These are phyloP conservation scores for Halictus rubicundus DNA, from an alignment of 1,140 invertebrate species.

Conservation along the genomic window DNA sequence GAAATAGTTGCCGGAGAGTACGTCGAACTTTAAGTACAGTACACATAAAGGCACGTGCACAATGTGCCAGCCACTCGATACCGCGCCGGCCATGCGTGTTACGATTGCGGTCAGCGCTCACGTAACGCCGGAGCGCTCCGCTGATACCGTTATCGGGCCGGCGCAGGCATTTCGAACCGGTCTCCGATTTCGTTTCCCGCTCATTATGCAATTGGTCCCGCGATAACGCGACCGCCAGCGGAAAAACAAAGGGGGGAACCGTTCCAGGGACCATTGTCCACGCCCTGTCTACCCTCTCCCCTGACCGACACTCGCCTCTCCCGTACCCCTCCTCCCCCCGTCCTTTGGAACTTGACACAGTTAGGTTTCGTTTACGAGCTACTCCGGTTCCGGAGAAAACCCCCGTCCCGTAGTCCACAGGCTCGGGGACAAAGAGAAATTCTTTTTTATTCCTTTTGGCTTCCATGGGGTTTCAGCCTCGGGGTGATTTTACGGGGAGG, in stretches of 20 bases:
- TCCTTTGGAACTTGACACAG: background rate
- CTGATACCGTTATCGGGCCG: slow-evolving; percentile 74
- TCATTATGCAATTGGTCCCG: slow-evolving; percentile 56
- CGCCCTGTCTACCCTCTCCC: background rate
- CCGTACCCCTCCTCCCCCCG: background rate
- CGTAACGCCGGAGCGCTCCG: slow-evolving; percentile 51
- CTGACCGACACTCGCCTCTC: no score
- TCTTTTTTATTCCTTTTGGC: no score
- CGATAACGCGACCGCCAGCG: slow-evolving; percentile 48
- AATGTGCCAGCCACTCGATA: slow-evolving; percentile 55
- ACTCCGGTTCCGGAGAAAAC: no score
- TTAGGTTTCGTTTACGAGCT: no score
- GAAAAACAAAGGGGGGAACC: slow-evolving; percentile 6
- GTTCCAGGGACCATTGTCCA: background rate
- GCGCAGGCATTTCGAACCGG: slow-evolving; percentile 69
- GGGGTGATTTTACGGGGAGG: no score
- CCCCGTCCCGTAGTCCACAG: no score
- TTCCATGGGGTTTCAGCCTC: no score
- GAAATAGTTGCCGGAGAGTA: slow-evolving; percentile 58
- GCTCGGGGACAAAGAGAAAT: no score
- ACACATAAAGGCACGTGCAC: slow-evolving; percentile 62
- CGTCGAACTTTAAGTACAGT: slow-evolving; percentile 60
- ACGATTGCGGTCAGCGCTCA: slow-evolving; percentile 57
- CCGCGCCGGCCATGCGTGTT: slow-evolving; percentile 54
- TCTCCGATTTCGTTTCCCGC: slow-evolving; percentile 65